Evolutionary conservation across 1,140 invertebrate species (phyloP), one percentile per base, ranked within the genome.

Genomic region (Cataglyphis hispanica): DNA sequence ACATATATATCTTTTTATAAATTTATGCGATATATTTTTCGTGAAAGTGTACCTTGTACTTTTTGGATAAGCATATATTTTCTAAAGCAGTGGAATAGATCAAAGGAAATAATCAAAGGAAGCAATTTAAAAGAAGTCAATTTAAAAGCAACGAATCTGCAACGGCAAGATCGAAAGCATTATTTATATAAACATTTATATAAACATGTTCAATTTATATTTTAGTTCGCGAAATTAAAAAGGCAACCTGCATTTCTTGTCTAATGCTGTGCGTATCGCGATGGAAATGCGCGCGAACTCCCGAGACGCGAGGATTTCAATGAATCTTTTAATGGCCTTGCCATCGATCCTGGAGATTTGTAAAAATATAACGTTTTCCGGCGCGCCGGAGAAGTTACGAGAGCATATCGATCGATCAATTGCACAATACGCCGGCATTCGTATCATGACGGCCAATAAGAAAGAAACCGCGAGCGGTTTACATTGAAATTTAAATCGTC

Each of bases 401-500:
- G 34, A 40, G 43, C 31, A 31, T 46, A 46, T 46, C 43, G 43
- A 80, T 56, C 46, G 64, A 81, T 81, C 34, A 56, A 31, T 56
- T 25, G 22, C 13, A 80, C 16, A 56, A 80, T 80, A 81, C 34
- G 31, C 31, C 1, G n/a, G 11, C 7, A 56, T 37, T 69, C 34
- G 31, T 69, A 69, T 80, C 77, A 43, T 22, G 34, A 19, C 31
- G 10, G 34, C 77, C 37, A 70, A 69, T 40, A 40, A 81, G 34
- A 40, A 69, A 31, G 22, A 53, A 40, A 40, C 3, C 63, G 13
- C 43, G 22, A 37, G 27, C 77, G 43, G 34, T 69, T 80, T 40
- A 80, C 5, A 58, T 66, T 78, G 60, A 78, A 66, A 66, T 70
- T 80, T 80, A 80, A 80, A 81, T 70, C 25, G 34, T 46, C 19